Evolutionary conservation across 2,113 vertebrate species (phyloP), one percentile per base, ranked within the genome.

Genomic region (Cyrtonyx montezumae): DNA sequence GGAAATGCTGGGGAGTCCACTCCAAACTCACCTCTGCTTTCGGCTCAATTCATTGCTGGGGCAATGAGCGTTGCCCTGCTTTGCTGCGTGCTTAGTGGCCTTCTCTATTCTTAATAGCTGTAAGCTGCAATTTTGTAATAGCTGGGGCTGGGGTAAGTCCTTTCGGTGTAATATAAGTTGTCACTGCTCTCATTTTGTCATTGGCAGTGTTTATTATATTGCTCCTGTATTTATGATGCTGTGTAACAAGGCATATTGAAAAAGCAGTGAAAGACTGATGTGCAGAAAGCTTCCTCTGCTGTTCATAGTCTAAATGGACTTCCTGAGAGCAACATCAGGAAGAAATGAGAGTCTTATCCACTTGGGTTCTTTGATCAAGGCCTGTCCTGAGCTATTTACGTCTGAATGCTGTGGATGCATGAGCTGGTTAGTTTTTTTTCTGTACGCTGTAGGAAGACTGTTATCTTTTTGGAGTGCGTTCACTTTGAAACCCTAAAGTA

Each of bases 321-420:
- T 78, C 6, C 4, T 0, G 0, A 8, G 34, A 83, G 11, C 28
- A 22, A 20, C 10, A 53, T 53, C 34, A 40, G 20, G 42, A 56
- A 55, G 70, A 73, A n/a, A 28, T 43, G 51, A 37, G 45, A 51
- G 11, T 40, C 28, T 51, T 26, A 36, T 11, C 14, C 45, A 15
- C 34, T 13, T 62, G 10, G 18, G 18, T 69, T 36, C 13, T 46
- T 28, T 26, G 34, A 58, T 49, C 12, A 32, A 48, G 13, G 20
- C 42, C 2, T 37, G 4, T 74, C 42, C 59, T 58, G 20, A 58
- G 49, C 53, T 83, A 16, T 77, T 90, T 51, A 7, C 20, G 3
- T 82, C 62, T 74, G 32, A 51, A 56, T 36, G 56, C 75, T 70
- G 19, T 2, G 12, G 19, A 25, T 93, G 19, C 0, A 5, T 13